Base-by-base conservation (phyloP, 2,113 vertebrate genomes). In the Alaudala cheleensis region DNA sequence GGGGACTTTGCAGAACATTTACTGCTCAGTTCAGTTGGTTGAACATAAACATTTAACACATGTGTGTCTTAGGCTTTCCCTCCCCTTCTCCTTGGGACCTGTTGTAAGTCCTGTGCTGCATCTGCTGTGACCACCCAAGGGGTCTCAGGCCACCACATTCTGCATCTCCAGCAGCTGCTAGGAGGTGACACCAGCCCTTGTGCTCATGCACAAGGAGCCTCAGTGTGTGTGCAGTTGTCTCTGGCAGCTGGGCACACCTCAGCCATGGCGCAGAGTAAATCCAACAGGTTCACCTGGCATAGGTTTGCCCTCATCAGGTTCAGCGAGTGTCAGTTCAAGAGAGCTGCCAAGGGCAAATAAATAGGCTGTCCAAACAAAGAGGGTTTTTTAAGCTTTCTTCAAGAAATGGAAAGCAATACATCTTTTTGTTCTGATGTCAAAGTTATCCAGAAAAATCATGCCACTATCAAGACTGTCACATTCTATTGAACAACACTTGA, bases 401-500 rank as follows among this genome's bases (percentile, higher is more conserved):
- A 53, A 40, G 37, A 91, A 88, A 37, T 39, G 16, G 31, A 76
- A 85, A 88, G 24, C 29, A 58, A 78, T 58, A n/a, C 5, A 74
- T 78, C 23, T 91, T 74, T 78, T 61, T 80, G 28, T 58, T 81
- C 71, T 51, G 62, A 40, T 50, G 81, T 24, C 64, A 74, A 82
- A 82, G 40, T 76, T 88, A 93, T n/a, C n/a, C 33, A 70, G 70
- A 72, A 76, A 87, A 93, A 65, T 25, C 78, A 76, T 49, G 12
- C 37, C 23, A 4, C 37, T 74, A 19, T 86, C 60, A 81, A 79
- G n/a, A 54, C 44, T 15, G 7, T 78, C 80, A 61, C 44, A 88
- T 72, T 86, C 77, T 88, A 90, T 74, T 90, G 91, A 94, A 61
- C 8, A 88, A 29, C 29, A n/a, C 67, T 95, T 88, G 69, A 11